These are phyloP conservation scores for Heliothis subflexa DNA, from an alignment of 1,140 invertebrate genomes.

Conservation along the genomic window DNA sequence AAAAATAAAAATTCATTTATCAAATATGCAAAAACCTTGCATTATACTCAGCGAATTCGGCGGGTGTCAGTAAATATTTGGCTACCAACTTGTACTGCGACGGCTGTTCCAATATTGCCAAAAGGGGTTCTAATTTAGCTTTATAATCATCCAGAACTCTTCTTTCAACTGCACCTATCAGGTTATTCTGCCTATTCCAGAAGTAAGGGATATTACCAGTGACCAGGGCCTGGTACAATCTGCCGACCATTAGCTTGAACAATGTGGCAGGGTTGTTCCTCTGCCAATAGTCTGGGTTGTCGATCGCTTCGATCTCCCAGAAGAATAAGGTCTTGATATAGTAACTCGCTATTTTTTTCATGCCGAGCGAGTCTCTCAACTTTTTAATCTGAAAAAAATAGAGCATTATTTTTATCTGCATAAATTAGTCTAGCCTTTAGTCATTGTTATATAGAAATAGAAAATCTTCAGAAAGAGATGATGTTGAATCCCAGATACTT, in stretches of 20 bases:
- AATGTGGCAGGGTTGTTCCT: slow-evolving; percentile 57
- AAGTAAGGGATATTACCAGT: slow-evolving; percentile 64
- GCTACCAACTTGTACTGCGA: slow-evolving; percentile 60
- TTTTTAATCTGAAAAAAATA: slow-evolving; percentile 68
- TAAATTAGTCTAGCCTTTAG: too few relatives aligned
- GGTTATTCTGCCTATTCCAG: slow-evolving; percentile 70
- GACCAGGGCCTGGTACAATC: slow-evolving; percentile 57
- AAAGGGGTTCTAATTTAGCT: slow-evolving; percentile 48
- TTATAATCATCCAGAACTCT: slow-evolving; percentile 56
- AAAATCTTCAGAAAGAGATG: too few relatives aligned
- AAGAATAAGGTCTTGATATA: slow-evolving; percentile 77
- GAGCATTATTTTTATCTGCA: not conserved
- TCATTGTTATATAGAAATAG: too few relatives aligned
- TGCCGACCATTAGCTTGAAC: slow-evolving; percentile 65
- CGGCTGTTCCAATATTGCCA: slow-evolving; percentile 59
- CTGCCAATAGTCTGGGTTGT: slow-evolving; percentile 59
- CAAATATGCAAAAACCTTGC: slow-evolving; percentile 47
- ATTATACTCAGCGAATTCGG: slow-evolving; percentile 63
- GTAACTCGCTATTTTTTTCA: slow-evolving; percentile 72
- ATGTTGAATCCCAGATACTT: too few relatives aligned
- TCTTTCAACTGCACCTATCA: slow-evolving; percentile 55
- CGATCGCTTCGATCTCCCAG: slow-evolving; percentile 62
- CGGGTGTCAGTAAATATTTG: slow-evolving; percentile 59
- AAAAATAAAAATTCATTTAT: too few relatives aligned
- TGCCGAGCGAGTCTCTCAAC: slow-evolving; percentile 63